Conservation (phyloP, 2,797 vertebrate genomes). For the Leptatherina wallacei region DNA sequence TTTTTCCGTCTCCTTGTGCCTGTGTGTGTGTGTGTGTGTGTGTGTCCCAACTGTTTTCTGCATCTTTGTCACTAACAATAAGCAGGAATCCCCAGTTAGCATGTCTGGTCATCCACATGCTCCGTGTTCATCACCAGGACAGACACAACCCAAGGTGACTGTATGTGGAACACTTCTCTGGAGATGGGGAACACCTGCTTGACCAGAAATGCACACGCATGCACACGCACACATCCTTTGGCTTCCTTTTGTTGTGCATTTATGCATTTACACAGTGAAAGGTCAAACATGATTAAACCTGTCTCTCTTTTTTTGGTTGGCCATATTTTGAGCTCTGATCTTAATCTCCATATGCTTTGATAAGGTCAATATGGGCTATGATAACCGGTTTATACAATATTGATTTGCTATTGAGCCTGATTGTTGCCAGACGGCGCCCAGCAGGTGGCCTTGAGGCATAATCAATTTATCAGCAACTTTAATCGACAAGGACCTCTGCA, state of each 20-base stretch:
- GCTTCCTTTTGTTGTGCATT: constrained; percentile 18
- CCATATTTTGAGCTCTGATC: constrained; percentile 42
- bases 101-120: constrained; percentile 49
- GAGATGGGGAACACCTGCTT: constrained; percentile 71
- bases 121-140: constrained; percentile 58
- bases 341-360: constrained; percentile 51
- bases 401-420: constrained; percentile 75
- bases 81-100: constrained; percentile 55
- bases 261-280: constrained; percentile 3
- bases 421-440: constrained; percentile 77
- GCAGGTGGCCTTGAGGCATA: constrained; percentile 77
- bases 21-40: background rate
- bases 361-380: constrained; percentile 71
- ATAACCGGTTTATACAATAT: constrained; percentile 75
- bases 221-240: background rate
- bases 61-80: constrained; percentile 31
- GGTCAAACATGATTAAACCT: constrained; percentile 37
- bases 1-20: background rate
- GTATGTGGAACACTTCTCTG: constrained; percentile 73
- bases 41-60: background rate
- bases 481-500: constrained; percentile 79
- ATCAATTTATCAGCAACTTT: constrained; percentile 81
- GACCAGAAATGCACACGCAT: constrained; percentile 32
- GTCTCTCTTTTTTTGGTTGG: constrained; percentile 13
- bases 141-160: constrained; percentile 76